A percentile compares a stretch with the other conserved stretches of the same genome.
These are phyloP conservation scores for Acanthurus lineatus DNA, from an alignment of 2,797 vertebrate species.

Conservation along the genomic window DNA sequence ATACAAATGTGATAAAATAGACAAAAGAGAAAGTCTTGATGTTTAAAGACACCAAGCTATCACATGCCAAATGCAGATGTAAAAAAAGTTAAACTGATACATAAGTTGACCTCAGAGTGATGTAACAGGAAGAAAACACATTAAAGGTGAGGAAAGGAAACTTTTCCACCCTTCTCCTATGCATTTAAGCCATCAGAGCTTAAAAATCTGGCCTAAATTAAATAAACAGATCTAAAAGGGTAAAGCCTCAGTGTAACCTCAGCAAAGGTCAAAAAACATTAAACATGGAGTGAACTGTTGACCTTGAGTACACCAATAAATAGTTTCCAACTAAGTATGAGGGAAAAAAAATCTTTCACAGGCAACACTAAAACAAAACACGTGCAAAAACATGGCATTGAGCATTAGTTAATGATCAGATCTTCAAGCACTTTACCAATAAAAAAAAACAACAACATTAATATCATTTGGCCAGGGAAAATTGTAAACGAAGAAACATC, in stretches of 20 bases:
- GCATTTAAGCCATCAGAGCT: slow-evolving; percentile 11
- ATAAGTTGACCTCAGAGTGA: slow-evolving; percentile 29
- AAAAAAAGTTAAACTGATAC: slow-evolving; percentile 4
- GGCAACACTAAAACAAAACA: slow-evolving; percentile 63
- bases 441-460: slow-evolving; percentile 28
- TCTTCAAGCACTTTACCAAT: slow-evolving; percentile 51
- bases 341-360: slow-evolving; percentile 61
- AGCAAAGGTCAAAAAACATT: slow-evolving; percentile 25
- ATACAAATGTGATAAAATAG: neutral
- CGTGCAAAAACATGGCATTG: slow-evolving; percentile 73
- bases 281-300: slow-evolving; percentile 41
- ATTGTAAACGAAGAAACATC: slow-evolving; percentile 64
- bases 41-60: slow-evolving; percentile 24
- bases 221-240: slow-evolving; percentile 29
- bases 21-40: slow-evolving; percentile 1
- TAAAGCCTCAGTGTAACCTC: slow-evolving; percentile 37
- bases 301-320: slow-evolving; percentile 62
- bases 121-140: slow-evolving; percentile 30
- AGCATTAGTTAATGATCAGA: slow-evolving; percentile 57
- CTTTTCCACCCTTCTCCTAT: neutral
- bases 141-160: slow-evolving; percentile 19
- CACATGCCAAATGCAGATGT: neutral
- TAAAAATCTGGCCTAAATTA: neutral
- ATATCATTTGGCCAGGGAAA: slow-evolving; percentile 42
- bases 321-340: slow-evolving; percentile 61